Base-by-base conservation (phyloP, 37 sponge, comb jelly and placozoan genomes). In the Amphimedon queenslandica region DNA sequence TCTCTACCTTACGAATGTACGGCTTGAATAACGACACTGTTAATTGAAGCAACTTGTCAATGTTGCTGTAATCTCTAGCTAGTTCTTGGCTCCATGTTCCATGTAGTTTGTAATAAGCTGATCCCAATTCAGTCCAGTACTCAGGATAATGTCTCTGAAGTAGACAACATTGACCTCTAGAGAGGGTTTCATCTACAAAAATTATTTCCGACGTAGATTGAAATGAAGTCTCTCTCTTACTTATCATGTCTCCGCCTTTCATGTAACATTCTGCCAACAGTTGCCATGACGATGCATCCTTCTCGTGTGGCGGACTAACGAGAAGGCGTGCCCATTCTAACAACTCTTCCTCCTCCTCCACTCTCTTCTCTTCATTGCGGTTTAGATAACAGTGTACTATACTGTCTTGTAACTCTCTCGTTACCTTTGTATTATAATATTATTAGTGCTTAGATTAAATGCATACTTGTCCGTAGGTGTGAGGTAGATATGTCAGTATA, bases 321-420 rank as follows among this genome's bases (percentile, higher is more conserved):
- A 85, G 74, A 37, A 56, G 51, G 43, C 61, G 31, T 16, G 80
- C 85, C 25, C 58, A 40, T 47, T n/a, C 37, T 43, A 73, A 23
- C 4, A 72, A 79, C 25, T 58, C 34, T 18, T 36, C 55, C n/a
- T n/a, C n/a, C n/a, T n/a, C n/a, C n/a, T n/a, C n/a, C n/a, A n/a
- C n/a, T n/a, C n/a, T n/a, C n/a, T n/a, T n/a, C 1, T 20, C 13
- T 6, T 68, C 40, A 24, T 57, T 72, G 23, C 72, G 13, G 2
- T 37, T 38, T 13, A 78, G 69, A 29, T 67, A 66, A 42, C 80
- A 72, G 27, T 80, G 78, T 31, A 51, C 55, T 11, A 85, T 67
- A 58, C 72, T 64, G 55, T 85, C 85, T 23, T 29, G 33, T 10
- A 79, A 34, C 64, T 85, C 85, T 37, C 74, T 78, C 38, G 20